These are phyloP conservation scores for Apotomis turbidana DNA, from an alignment of 2,888 invertebrate genomes.

Conservation along the genomic window DNA sequence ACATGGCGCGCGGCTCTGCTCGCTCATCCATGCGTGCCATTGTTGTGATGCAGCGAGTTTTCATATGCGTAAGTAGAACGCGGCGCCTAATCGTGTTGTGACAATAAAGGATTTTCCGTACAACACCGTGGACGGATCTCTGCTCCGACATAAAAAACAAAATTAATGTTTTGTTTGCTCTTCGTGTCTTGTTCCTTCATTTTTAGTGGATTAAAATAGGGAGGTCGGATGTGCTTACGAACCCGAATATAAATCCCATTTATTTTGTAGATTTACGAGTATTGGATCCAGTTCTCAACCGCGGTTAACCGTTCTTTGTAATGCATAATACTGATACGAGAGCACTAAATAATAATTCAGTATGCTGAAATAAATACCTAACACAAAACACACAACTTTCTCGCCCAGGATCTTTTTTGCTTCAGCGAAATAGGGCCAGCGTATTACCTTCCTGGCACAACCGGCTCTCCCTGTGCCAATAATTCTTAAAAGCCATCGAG, in stretches of 20 bases:
- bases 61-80: conserved; percentile 20
- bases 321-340: background rate
- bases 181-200: conserved; percentile 39
- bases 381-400: too few relatives aligned
- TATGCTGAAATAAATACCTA: too few relatives aligned
- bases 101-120: conserved; percentile 32
- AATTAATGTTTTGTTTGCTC: conserved; percentile 40
- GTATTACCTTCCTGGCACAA: too few relatives aligned
- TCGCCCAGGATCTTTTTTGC: too few relatives aligned
- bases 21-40: background rate
- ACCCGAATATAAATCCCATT: conserved; percentile 35
- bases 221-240: conserved; percentile 25
- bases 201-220: conserved; percentile 39
- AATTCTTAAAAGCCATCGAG: too few relatives aligned
- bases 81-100: conserved; percentile 34
- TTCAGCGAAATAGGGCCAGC: too few relatives aligned
- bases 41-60: conserved; percentile 29
- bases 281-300: conserved; percentile 30
- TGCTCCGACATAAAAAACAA: conserved; percentile 24
- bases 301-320: background rate
- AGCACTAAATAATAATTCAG: too few relatives aligned
- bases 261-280: conserved; percentile 40
- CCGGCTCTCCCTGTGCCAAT: too few relatives aligned
- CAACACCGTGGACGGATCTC: conserved; percentile 26
- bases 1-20: background rate